Evolutionary conservation across 2,797 vertebrate genomes (phyloP).

Genomic region (Sciurus carolinensis): DNA sequence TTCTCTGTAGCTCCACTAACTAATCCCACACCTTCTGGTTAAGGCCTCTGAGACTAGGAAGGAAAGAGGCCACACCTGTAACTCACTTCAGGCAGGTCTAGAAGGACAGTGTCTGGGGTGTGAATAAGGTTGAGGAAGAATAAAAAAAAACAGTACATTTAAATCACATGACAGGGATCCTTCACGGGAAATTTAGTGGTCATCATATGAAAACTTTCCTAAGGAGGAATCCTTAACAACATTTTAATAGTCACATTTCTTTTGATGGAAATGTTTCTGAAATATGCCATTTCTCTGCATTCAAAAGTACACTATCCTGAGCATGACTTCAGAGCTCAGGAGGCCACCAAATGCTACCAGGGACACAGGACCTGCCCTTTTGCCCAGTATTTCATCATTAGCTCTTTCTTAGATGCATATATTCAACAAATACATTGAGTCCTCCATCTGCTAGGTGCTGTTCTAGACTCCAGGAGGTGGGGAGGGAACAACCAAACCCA

Average conservation of each 20-base stretch:
- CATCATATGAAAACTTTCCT: neutral
- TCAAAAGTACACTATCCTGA: conserved; percentile 41
- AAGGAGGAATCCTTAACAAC: neutral
- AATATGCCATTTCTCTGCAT: conserved; percentile 15
- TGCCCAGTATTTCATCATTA: neutral
- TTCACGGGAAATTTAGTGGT: neutral
- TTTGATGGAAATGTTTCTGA: conserved; percentile 29
- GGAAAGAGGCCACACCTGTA: neutral
- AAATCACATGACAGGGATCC: neutral
- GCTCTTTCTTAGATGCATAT: neutral
- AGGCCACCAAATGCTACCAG: neutral
- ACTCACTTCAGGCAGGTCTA: neutral
- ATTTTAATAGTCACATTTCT: conserved; percentile 46
- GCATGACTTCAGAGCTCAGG: neutral
- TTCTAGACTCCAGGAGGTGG: neutral
- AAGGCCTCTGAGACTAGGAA: neutral
- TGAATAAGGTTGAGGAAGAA: neutral
- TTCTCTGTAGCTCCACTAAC: neutral
- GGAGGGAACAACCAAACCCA: neutral
- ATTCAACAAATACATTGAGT: neutral
- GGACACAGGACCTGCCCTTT: neutral
- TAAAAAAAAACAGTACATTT: neutral
- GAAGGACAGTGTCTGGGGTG: neutral
- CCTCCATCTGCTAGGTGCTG: neutral
- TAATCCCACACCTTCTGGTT: neutral